Conservation (phyloP, 2,113 vertebrate species). For the Aythya baeri region DNA sequence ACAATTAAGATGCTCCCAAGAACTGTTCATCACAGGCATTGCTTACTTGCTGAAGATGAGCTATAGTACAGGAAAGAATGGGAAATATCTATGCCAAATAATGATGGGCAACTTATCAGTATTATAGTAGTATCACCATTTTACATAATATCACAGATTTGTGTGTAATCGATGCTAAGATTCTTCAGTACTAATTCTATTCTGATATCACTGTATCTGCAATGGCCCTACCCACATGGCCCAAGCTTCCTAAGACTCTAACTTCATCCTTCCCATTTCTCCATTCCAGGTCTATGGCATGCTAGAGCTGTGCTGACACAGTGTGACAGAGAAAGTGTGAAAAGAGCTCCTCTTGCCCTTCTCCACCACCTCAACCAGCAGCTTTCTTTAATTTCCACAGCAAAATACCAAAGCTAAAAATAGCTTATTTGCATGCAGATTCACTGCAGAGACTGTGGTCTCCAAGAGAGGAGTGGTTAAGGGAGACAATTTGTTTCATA, state of each 20-base stretch:
- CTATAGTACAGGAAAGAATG: not conserved
- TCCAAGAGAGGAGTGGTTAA: not conserved
- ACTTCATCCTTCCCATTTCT: not conserved
- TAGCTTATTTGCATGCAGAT: fast-evolving
- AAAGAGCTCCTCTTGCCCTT: not conserved
- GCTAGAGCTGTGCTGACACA: not conserved
- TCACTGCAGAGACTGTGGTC: not conserved
- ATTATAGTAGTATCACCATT: not conserved
- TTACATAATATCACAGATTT: not conserved
- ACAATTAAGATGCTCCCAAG: not conserved
- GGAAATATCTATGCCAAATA: not conserved
- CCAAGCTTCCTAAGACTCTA: not conserved
- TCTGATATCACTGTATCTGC: not conserved
- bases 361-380: not conserved
- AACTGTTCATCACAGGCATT: not conserved
- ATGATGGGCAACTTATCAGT: not conserved
- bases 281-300: not conserved
- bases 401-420: not conserved
- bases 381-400: not conserved
- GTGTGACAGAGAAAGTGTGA: not conserved
- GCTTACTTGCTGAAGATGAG: not conserved
- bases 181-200: not conserved
- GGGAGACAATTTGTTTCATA: not conserved
- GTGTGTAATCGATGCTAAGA: not conserved
- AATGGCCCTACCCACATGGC: not conserved